Evolutionary conservation across 2,113 vertebrate genomes (phyloP), one percentile per base, ranked within the genome.

Genomic region (Pyrgilauda ruficollis): DNA sequence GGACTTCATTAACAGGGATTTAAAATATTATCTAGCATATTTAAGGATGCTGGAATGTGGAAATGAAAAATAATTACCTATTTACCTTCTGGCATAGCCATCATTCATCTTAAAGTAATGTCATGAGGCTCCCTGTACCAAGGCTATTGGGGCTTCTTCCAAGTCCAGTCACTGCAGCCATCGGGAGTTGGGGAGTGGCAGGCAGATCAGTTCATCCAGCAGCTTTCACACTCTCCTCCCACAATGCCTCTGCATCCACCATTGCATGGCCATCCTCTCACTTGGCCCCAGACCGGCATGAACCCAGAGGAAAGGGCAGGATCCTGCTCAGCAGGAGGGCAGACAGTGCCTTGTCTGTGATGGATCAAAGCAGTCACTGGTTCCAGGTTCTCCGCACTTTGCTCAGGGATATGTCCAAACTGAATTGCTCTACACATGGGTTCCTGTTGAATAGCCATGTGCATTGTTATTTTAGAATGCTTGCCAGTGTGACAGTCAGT

Each of bases 231-330:
- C 27, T 31, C 7, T 24, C 11, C 10, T 41, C 11, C 18, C 21
- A 8, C 0, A 0, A 11, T 7, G 3, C 3, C 50, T 10, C 55
- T 46, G 19, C 46, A 59, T 6, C 4, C 3, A 12, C 28, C 9
- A 15, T 14, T 10, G 12, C 26, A 12, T 9, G 8, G 43, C 23
- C 21, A 18, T 69, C 43, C 33, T 44, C n/a, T 82, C 28, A 9
- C 30, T 13, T 0, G 0, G 63, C 28, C 23, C 17, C 33, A 33
- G 6, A 3, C 0, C 0, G 1, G n/a, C 39, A 8, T 10, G 11
- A 37, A 12, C 20, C 7, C 0, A 0, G n/a, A 10, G n/a, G 24
- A 66, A 43, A 26, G 44, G n/a, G 27, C 3, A 27, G 33, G 53
- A 53, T 74, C 33, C 44, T 39, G 19, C 28, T 52, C 46, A 39